phyloP scores from a whole-genome alignment of 2,113 vertebrate genomes.

The Microcebus tavaratra region DNA sequence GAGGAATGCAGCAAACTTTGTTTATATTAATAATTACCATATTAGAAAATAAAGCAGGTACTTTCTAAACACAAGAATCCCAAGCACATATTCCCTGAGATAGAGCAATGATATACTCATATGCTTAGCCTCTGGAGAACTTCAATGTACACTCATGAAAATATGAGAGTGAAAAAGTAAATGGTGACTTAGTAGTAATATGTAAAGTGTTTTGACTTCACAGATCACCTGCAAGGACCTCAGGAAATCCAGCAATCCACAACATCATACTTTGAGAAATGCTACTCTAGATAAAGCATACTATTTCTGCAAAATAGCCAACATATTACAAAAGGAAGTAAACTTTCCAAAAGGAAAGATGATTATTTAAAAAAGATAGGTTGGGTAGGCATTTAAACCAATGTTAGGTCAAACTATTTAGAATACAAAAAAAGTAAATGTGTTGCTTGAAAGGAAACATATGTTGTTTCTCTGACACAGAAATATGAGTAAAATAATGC shows the following conservation, averaged over 20 bases:
- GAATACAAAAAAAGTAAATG: neutral
- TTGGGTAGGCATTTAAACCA: neutral
- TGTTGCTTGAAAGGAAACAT: rapidly evolving
- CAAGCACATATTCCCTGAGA: neutral
- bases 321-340: neutral
- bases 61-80: neutral
- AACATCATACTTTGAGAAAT: neutral
- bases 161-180: neutral
- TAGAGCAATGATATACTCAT: neutral
- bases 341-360: constrained; percentile 6
- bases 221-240: neutral
- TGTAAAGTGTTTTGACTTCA: neutral
- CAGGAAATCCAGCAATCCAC: neutral
- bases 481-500: neutral
- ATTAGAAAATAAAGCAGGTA: neutral
- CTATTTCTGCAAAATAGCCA: neutral
- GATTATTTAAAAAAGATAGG: neutral
- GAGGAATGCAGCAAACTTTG: neutral
- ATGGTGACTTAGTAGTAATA: too few relatives aligned
- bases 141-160: neutral
- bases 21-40: neutral
- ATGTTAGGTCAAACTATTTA: neutral
- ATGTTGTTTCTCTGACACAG: neutral
- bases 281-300: neutral
- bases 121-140: neutral